Conservation (phyloP, 2,888 invertebrate species). For the Acleris laterana region DNA sequence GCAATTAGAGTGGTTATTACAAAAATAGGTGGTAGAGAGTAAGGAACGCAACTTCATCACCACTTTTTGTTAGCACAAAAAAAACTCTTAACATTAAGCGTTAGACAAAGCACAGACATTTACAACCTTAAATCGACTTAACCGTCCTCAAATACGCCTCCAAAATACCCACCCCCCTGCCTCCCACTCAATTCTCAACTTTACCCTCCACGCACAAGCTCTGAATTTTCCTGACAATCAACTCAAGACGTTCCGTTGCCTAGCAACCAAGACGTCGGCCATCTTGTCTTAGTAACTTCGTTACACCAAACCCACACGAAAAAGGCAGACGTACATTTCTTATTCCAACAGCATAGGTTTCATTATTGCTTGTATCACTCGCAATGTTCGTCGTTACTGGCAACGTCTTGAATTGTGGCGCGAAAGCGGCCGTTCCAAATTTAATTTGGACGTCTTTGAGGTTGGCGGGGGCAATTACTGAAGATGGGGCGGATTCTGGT, state of each 20-base stretch:
- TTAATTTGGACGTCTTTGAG: conserved; percentile 70
- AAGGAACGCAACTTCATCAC: too few relatives aligned
- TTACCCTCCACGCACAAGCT: conserved; percentile 9
- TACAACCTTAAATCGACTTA: conserved; percentile 20
- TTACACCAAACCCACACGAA: conserved; percentile 43
- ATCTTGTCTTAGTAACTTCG: conserved; percentile 69
- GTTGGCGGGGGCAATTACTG: conserved; percentile 57
- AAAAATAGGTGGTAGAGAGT: too few relatives aligned
- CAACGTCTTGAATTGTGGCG: conserved; percentile 78
- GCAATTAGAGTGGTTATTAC: too few relatives aligned
- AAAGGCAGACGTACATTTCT: background rate
- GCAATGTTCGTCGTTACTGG: conserved; percentile 32
- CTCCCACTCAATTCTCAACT: conserved; percentile 11
- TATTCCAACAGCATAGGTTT: background rate
- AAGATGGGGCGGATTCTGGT: conserved; percentile 32
- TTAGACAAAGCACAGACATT: conserved; percentile 16
- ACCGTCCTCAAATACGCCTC: conserved; percentile 16
- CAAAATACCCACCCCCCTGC: conserved; percentile 8
- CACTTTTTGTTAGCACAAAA: background rate
- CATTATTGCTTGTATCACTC: background rate
- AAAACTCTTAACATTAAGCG: background rate
- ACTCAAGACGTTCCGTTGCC: conserved; percentile 61
- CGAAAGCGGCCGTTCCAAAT: conserved; percentile 66
- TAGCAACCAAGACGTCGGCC: conserved; percentile 70
- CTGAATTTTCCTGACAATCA: conserved; percentile 4